Evolutionary conservation across 2,113 vertebrate genomes (phyloP).

Genomic region (Progne subis): DNA sequence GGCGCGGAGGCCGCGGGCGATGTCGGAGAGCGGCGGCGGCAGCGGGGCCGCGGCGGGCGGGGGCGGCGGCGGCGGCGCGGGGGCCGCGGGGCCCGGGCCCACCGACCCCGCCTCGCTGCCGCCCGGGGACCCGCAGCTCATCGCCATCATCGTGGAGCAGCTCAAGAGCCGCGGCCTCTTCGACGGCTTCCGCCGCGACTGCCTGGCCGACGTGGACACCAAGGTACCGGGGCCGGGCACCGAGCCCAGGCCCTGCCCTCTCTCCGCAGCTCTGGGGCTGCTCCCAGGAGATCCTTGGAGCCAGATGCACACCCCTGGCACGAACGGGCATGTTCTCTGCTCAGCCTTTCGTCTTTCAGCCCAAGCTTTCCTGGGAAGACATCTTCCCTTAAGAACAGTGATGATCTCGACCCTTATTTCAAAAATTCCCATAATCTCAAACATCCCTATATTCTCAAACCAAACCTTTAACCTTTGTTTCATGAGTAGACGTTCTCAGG

Average conservation of each 20-base stretch:
- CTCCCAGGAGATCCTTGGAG: fast-evolving
- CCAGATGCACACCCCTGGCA: fast-evolving
- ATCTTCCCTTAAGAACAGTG: fast-evolving
- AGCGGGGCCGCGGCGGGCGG: no score
- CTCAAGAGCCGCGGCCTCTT: slow-evolving; percentile 94
- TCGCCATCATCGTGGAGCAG: slow-evolving; percentile 94
- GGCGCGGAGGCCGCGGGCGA: no score
- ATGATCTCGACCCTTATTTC: fast-evolving
- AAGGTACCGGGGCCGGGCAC: slow-evolving; percentile 76
- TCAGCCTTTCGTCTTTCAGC: background rate
- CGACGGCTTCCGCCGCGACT: slow-evolving; percentile 94
- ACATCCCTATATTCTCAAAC: fast-evolving
- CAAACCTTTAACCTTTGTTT: background rate
- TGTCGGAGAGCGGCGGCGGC: no score
- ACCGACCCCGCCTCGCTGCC: no score
- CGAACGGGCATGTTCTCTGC: background rate
- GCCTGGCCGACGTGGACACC: slow-evolving; percentile 94
- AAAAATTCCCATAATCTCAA: fast-evolving
- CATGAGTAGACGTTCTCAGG: no score
- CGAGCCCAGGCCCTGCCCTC: background rate
- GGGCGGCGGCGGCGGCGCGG: no score
- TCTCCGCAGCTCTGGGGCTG: background rate
- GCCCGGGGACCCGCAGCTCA: no score
- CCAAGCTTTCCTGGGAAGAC: background rate
- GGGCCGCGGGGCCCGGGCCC: no score